Evolutionary conservation across 2,888 invertebrate genomes (phyloP).

Genomic region (Digitonthophagus gazella): DNA sequence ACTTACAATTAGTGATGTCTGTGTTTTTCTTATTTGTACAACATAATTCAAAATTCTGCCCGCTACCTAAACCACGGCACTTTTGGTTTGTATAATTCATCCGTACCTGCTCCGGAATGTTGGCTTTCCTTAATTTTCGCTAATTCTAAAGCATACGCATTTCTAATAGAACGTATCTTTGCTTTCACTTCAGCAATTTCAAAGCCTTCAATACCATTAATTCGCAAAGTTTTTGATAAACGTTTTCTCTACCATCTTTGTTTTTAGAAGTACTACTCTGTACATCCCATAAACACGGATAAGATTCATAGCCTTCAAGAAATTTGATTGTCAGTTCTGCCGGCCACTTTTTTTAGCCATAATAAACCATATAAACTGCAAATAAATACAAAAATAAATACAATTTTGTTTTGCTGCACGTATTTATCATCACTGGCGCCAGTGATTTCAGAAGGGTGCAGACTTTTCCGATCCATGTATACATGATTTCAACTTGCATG

Average conservation of each 20-base stretch:
- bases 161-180: too few species aligned
- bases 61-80: too few species aligned
- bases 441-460: neutral
- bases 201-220: too few species aligned
- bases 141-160: too few species aligned
- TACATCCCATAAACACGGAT: constrained; percentile 44
- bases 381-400: too few species aligned
- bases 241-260: constrained; percentile 40
- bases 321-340: constrained; percentile 34
- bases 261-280: constrained; percentile 42
- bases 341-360: constrained; percentile 7
- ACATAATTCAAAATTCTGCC: too few species aligned
- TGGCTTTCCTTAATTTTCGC: too few species aligned
- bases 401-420: neutral
- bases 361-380: neutral
- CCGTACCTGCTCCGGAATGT: too few species aligned
- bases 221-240: constrained; percentile 24
- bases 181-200: too few species aligned
- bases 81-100: too few species aligned
- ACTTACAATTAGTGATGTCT: too few species aligned
- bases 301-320: constrained; percentile 41
- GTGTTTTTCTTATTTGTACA: too few species aligned
- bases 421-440: neutral
- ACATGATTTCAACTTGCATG: neutral
- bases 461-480: neutral